These are phyloP conservation scores for Athene cunicularia DNA, from an alignment of 2,113 vertebrate species.

Conservation along the genomic window DNA sequence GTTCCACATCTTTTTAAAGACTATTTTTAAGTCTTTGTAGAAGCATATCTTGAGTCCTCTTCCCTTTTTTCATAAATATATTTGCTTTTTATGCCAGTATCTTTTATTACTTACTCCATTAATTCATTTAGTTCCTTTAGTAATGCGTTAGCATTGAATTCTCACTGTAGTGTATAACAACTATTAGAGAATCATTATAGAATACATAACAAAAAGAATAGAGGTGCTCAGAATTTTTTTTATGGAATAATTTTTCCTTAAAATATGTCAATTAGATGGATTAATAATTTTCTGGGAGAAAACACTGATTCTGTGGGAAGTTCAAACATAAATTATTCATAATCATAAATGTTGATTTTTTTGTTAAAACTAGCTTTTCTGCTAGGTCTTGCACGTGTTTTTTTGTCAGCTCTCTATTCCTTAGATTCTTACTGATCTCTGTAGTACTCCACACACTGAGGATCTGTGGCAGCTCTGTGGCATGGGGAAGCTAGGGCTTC, in stretches of 20 bases:
- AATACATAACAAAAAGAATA: not conserved
- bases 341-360: not conserved
- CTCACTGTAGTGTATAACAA: not conserved
- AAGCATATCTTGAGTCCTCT: not conserved
- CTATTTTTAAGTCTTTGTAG: not conserved
- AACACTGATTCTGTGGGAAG: not conserved
- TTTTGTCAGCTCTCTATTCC: not conserved
- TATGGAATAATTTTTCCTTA: not conserved
- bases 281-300: not conserved
- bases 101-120: not conserved
- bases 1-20: not conserved
- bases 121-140: not conserved
- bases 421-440: fast-evolving
- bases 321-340: not conserved
- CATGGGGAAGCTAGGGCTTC: not conserved
- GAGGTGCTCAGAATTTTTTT: not conserved
- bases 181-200: not conserved
- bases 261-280: not conserved
- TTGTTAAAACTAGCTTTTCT: not conserved
- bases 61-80: not conserved
- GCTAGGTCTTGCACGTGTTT: fast-evolving
- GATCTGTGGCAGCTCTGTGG: not conserved
- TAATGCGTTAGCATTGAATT: not conserved
- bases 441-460: not conserved
- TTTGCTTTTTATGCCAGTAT: not conserved